Base-by-base conservation (phyloP, 2,113 vertebrate genomes). In the Chloropsis cyanopogon region DNA sequence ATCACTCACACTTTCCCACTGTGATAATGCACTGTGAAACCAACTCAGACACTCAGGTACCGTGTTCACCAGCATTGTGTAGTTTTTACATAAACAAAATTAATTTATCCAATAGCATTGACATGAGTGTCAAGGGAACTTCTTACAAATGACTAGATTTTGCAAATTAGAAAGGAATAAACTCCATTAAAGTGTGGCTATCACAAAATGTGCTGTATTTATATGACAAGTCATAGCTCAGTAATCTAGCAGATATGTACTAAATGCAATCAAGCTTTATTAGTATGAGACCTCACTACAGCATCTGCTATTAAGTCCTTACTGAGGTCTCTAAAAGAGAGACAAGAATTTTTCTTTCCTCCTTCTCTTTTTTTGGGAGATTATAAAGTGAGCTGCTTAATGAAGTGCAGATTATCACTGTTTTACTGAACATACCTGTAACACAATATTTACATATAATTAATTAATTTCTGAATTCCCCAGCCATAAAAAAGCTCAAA, bases 91-190 rank as follows among this genome's bases (percentile, higher is more conserved):
- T 41, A 81, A 91, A 80, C 56, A 84, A 84, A 92, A 87, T 44
- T 49, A 84, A 91, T 69, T 82, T 82, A 57, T 65, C n/a, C 50
- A 65, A 3, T 35, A 33, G 19, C 1, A 6, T 84, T 79, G 61
- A 82, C 31, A 87, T 41, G 42, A 82, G 12, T 50, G 57, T 18
- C n/a, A 79, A 25, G 10, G 16, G 73, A 92, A 79, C 13, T 52
- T 89, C 44, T 41, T 92, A 52, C 0, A 1, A 95, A 72, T 49
- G 0, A 75, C 33, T 31, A 76, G n/a, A 89, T 79, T 92, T 93
- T 87, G 18, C 31, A 87, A 96, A 87, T 70, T 53, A 79, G 20
- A 91, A 63, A 80, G 25, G 37, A 92, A 94, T 50, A 91, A 79
- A 84, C 53, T 59, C 20, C 50, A 57, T 49, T 73, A 82, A 94